Conservation (phyloP, 1,140 invertebrate species). For the Sipha flava region DNA sequence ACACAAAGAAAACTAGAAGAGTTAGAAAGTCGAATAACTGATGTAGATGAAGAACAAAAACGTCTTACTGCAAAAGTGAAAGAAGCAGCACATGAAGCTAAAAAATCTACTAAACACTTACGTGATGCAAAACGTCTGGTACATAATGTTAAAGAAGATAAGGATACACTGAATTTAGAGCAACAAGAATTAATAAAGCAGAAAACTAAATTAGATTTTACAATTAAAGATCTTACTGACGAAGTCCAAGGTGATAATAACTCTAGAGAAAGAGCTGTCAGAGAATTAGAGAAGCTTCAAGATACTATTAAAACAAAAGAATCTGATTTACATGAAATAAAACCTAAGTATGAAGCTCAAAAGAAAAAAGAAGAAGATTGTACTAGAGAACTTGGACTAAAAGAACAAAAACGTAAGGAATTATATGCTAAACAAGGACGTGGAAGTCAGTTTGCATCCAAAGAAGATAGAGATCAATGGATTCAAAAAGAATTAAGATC, state of each 20-base stretch:
- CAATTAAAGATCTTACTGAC: constrained; percentile 89
- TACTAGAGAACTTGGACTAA: constrained; percentile 74
- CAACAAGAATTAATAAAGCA: constrained; percentile 87
- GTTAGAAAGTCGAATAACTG: constrained; percentile 42
- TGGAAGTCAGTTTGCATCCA: constrained; percentile 92
- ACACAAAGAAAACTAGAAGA: constrained; percentile 89
- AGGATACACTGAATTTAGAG: constrained; percentile 82
- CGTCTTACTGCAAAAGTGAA: constrained; percentile 75
- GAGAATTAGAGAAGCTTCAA: constrained; percentile 79
- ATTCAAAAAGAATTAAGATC: constrained; percentile 90
- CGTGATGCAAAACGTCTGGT: constrained; percentile 87
- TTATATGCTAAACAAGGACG: constrained; percentile 97
- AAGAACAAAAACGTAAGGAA: constrained; percentile 96
- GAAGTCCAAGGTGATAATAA: constrained; percentile 93
- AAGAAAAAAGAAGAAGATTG: constrained; percentile 87
- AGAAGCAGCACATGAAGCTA: constrained; percentile 85
- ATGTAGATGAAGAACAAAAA: constrained; percentile 84
- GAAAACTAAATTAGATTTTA: constrained; percentile 90
- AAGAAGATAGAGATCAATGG: constrained; percentile 93
- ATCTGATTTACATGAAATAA: constrained; percentile 74
- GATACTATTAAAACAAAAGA: constrained; percentile 86
- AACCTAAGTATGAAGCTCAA: constrained; percentile 89
- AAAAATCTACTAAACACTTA: constrained; percentile 67
- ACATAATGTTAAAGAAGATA: constrained; percentile 77
- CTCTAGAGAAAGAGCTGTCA: constrained; percentile 77